phyloP scores from a whole-genome alignment of 2,888 invertebrate genomes.

The Macaria liturata region DNA sequence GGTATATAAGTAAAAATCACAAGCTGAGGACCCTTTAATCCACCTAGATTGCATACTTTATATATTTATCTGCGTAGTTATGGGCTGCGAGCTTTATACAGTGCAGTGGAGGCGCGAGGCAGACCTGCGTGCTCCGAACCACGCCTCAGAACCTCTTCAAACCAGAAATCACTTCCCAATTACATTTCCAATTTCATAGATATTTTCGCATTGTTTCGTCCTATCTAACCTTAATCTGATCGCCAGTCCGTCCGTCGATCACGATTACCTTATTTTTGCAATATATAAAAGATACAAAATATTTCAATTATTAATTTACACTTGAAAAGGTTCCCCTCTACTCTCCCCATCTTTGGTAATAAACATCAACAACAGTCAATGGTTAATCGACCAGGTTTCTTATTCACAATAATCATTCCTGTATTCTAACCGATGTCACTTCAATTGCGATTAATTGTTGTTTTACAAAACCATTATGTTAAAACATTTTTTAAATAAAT shows the following conservation, averaged over 20 bases:
- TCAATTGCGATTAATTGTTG: conserved; percentile 30
- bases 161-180: conserved; percentile 19
- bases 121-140: conserved; percentile 6
- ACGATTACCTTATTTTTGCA: conserved; percentile 72
- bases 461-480: conserved; percentile 34
- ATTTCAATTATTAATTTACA: conserved; percentile 73
- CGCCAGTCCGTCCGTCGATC: conserved; percentile 61
- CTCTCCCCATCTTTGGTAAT: conserved; percentile 79
- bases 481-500: conserved; percentile 30
- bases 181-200: conserved; percentile 28
- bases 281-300: conserved; percentile 80
- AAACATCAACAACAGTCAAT: conserved; percentile 72
- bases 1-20: conserved; percentile 37
- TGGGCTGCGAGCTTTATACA: conserved; percentile 22
- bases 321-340: conserved; percentile 65
- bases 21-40: conserved; percentile 35
- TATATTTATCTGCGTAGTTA: conserved; percentile 4
- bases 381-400: conserved; percentile 61
- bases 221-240: conserved; percentile 74
- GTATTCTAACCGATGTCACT: conserved; percentile 49
- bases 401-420: conserved; percentile 52
- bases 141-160: conserved; percentile 16
- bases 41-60: conserved; percentile 23
- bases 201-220: conserved; percentile 48
- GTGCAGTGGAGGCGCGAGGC: neutral